Evolutionary conservation across 2,797 vertebrate species (phyloP).

Genomic region (Moxostoma hubbsi): DNA sequence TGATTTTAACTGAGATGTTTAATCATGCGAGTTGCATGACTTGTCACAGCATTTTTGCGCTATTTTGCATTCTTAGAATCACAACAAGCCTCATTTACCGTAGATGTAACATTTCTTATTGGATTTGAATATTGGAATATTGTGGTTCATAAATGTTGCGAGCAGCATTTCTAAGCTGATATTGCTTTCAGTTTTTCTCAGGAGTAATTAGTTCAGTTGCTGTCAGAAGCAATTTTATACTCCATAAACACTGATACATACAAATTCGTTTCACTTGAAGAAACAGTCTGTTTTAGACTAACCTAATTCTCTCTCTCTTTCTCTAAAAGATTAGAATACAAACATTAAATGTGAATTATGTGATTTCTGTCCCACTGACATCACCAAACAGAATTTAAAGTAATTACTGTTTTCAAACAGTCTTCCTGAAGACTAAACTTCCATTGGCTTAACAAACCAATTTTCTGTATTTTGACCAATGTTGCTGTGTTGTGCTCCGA

Average conservation of each 20-base stretch:
- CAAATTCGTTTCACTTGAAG: neutral
- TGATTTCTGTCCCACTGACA: too few species aligned
- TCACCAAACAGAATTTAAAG: too few species aligned
- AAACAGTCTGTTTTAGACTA: neutral
- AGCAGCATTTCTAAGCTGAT: neutral
- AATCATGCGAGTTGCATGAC: conserved; percentile 30
- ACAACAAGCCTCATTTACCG: neutral
- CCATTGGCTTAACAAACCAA: too few species aligned
- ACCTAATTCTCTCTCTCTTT: neutral
- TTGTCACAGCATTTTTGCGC: conserved; percentile 9
- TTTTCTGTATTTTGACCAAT: too few species aligned
- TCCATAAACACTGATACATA: neutral
- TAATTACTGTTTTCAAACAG: too few species aligned
- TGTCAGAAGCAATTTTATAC: conserved; percentile 14
- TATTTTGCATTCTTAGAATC: conserved; percentile 1
- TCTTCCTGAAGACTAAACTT: too few species aligned
- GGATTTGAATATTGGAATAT: conserved; percentile 31
- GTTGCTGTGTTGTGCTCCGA: too few species aligned
- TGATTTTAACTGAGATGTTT: conserved; percentile 19
- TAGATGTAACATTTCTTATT: conserved; percentile 19
- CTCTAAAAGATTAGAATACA: neutral
- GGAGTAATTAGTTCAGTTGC: conserved; percentile 5
- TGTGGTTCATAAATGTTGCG: neutral
- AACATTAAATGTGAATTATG: neutral
- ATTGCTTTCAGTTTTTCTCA: neutral